These are phyloP conservation scores for Bombus superbus DNA, from an alignment of 1,140 invertebrate genomes.

Conservation along the genomic window DNA sequence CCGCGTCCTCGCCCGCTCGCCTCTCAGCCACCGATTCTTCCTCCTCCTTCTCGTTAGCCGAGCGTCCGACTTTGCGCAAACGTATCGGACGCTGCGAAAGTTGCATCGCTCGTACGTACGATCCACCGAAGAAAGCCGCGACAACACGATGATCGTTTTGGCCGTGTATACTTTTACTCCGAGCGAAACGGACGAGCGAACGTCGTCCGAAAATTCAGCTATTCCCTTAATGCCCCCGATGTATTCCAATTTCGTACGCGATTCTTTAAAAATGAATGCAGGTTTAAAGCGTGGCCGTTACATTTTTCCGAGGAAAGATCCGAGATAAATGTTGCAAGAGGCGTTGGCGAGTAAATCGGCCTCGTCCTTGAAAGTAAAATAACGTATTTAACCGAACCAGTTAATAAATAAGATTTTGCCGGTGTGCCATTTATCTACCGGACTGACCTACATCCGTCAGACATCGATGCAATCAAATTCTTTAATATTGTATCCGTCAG, in stretches of 20 bases:
- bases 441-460: slow-evolving; percentile 30
- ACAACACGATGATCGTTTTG: no score
- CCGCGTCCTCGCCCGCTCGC: not conserved
- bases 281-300: not conserved
- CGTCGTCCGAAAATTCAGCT: no score
- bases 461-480: slow-evolving; percentile 26
- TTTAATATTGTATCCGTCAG: slow-evolving; percentile 19
- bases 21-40: not conserved
- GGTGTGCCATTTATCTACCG: not conserved
- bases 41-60: slow-evolving; percentile 14
- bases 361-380: slow-evolving; percentile 5
- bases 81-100: not conserved
- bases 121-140: no score
- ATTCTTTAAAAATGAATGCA: not conserved
- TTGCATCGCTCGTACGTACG: not conserved
- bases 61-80: not conserved
- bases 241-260: not conserved
- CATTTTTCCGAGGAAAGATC: not conserved
- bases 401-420: slow-evolving; percentile 40
- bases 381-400: slow-evolving; percentile 13
- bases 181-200: no score
- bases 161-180: no score
- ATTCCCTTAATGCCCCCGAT: not conserved
- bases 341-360: not conserved
- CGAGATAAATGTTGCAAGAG: not conserved